Conservation (phyloP, 2,113 vertebrate species). For the Sinocyclocheilus rhinocerous region DNA sequence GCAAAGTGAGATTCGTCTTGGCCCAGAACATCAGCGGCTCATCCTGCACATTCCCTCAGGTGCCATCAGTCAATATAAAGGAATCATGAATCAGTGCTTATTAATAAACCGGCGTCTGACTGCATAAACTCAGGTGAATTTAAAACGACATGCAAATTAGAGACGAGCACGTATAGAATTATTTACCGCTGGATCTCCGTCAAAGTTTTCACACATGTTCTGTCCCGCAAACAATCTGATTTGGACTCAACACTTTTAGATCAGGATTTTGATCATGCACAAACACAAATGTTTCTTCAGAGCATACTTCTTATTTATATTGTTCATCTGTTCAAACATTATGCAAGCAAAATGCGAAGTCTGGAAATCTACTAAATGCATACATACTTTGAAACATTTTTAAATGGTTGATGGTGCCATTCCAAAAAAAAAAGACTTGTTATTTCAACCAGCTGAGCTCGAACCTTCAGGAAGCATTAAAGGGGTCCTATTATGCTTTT, state of each 20-base stretch:
- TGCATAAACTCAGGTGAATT: background rate
- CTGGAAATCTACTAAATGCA: too few species aligned
- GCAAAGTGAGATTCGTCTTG: background rate
- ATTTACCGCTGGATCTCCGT: background rate
- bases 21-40: background rate
- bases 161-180: background rate
- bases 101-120: background rate
- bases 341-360: background rate
- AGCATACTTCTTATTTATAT: background rate
- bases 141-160: background rate
- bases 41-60: background rate
- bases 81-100: background rate
- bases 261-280: background rate
- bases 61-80: background rate
- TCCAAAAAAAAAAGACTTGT: too few species aligned
- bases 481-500: too few species aligned
- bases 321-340: background rate
- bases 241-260: background rate
- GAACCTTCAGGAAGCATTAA: background rate
- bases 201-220: slow-evolving; percentile 8
- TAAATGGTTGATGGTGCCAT: too few species aligned
- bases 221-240: background rate
- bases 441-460: too few species aligned
- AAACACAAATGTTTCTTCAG: background rate
- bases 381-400: too few species aligned